Evolutionary conservation across 2,888 invertebrate species (phyloP), one percentile per base, ranked within the genome.

Genomic region (Tolmerus cingulatus): DNA sequence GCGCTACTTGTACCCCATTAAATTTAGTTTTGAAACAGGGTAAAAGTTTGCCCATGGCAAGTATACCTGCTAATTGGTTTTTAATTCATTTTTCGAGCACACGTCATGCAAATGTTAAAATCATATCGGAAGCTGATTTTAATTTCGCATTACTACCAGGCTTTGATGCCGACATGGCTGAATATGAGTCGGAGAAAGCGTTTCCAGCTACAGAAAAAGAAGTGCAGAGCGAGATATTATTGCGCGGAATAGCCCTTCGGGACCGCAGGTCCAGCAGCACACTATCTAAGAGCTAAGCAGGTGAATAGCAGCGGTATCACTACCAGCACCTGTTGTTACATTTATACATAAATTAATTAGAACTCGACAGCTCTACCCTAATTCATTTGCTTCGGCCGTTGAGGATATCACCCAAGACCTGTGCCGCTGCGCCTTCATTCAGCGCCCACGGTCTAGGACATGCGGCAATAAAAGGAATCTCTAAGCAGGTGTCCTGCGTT

Each of bases 1-100:
- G 87, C 88, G 88, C 88, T 88, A 87, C 88, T 88, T 88, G 84
- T 85, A 86, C 19, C 84, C 88, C 86, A 88, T 88, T 88, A 88
- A 87, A 87, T 86, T 87, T 86, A 87, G 86, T 77, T 88, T 79
- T 79, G 46, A 84, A 66, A 34, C 82, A 57, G 82, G 34, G 37
- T 66, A 84, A 84, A 46, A 84, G 66, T 79, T 46, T 46, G 46
- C 23, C 79, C 51, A 19, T 37, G 19, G 30, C 81, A 30, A 55
- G 51, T 51, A 55, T 81, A 81, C 57, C 57, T 81, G 51, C 57
- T 81, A 81, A 82, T 82, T 82, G 82, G 82, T 82, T 82, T 82
- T 82, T 84, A 84, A 84, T 57, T 79, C 79, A 30, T 51, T 79
- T 51, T 51, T 51, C 79, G 79, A 79, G 30, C 79, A 51, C 51